Percentiles rank a stretch among this genome's conserved stretches.
Conservation (phyloP, 2,888 invertebrate species). For the Gastracanthus pulcherrimus region DNA sequence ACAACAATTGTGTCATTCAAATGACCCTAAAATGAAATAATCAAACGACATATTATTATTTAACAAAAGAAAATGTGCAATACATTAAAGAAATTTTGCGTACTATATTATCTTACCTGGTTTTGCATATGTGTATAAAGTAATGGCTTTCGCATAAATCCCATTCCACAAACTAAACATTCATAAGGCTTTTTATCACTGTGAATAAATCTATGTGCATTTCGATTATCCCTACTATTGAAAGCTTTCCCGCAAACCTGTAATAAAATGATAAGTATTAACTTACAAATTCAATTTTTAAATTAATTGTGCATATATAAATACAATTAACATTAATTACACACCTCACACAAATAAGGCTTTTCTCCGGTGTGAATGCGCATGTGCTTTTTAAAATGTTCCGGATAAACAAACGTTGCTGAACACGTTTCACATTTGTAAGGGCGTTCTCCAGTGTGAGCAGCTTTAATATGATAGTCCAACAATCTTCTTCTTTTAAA, state of each 20-base stretch:
- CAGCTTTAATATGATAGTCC: slow-evolving; percentile 90
- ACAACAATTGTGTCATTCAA: slow-evolving; percentile 89
- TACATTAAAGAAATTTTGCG: neutral
- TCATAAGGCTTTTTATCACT: slow-evolving; percentile 93
- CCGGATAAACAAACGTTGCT: slow-evolving; percentile 90
- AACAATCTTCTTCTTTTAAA: slow-evolving; percentile 85
- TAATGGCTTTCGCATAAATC: slow-evolving; percentile 90
- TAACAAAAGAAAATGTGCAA: slow-evolving; percentile 56
- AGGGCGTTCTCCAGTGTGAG: slow-evolving; percentile 89
- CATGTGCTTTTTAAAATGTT: slow-evolving; percentile 89
- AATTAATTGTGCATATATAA: neutral
- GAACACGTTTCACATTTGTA: slow-evolving; percentile 85
- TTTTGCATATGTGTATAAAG: slow-evolving; percentile 88
- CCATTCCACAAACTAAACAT: slow-evolving; percentile 88
- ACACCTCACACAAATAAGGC: slow-evolving; percentile 86
- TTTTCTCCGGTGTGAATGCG: slow-evolving; percentile 89
- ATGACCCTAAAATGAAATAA: slow-evolving; percentile 81
- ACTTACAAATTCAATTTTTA: neutral
- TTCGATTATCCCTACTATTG: slow-evolving; percentile 90
- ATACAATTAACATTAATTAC: neutral
- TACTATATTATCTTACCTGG: slow-evolving; percentile 74
- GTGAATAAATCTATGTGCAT: slow-evolving; percentile 91
- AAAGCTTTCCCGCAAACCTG: slow-evolving; percentile 91
- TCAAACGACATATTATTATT: neutral
- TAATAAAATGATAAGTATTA: neutral